Evolutionary conservation across 2,797 vertebrate genomes (phyloP).

Genomic region (Gymnothorax javanicus): DNA sequence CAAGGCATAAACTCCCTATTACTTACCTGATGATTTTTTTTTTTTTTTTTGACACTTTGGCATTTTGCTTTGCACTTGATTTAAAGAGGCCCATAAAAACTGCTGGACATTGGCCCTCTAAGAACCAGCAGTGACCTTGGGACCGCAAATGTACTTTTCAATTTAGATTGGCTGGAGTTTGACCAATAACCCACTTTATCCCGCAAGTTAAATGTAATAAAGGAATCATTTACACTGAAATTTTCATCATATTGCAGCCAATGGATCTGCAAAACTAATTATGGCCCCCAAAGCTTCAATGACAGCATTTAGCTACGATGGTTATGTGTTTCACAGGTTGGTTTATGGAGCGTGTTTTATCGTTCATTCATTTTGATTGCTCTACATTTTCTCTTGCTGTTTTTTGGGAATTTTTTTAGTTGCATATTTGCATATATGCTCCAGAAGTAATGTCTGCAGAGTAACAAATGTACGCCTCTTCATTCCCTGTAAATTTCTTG

Average conservation of each 20-base stretch:
- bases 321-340: constrained; percentile 62
- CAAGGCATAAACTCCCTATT: constrained; percentile 56
- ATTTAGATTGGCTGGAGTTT: constrained; percentile 54
- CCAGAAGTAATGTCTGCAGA: neutral
- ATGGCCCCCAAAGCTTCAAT: constrained; percentile 36
- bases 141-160: constrained; percentile 48
- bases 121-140: constrained; percentile 54
- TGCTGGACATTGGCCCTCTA: constrained; percentile 56
- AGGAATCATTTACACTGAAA: constrained; percentile 46
- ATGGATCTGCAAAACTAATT: constrained; percentile 65
- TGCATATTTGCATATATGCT: neutral
- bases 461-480: neutral
- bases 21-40: constrained; percentile 70
- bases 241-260: constrained; percentile 51
- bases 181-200: constrained; percentile 58
- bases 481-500: neutral
- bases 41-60: constrained; percentile 65
- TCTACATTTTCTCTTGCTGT: constrained; percentile 39
- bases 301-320: constrained; percentile 46
- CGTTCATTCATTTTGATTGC: constrained; percentile 42
- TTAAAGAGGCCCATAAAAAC: constrained; percentile 73
- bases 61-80: constrained; percentile 72
- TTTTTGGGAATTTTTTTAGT: neutral
- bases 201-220: constrained; percentile 50
- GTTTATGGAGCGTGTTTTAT: constrained; percentile 34